Base-by-base conservation (phyloP, 2,888 invertebrate genomes). In the Nemurella pictetii region DNA sequence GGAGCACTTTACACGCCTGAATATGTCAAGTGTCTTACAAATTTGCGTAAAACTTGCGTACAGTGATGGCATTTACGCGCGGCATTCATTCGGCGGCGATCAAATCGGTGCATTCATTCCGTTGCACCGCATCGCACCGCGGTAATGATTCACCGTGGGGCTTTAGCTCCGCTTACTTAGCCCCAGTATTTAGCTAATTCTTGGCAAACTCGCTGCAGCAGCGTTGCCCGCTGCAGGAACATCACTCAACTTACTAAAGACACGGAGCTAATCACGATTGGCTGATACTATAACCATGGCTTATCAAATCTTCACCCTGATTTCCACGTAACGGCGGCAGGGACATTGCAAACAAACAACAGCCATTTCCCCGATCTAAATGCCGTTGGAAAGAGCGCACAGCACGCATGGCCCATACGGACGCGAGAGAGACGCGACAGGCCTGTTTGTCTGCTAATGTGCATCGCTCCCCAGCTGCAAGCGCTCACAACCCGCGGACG, bases 281-380 rank as follows among this genome's bases (percentile, higher is more conserved):
- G 35, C 75, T 82, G 83, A 85, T 80, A 80, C 81, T 84, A 85
- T 55, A 55, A 55, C 85, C 85, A 84, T 85, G 77, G 35, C 84
- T 84, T 83, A 85, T 85, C 84, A 85, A 81, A 85, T 85, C 84
- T 85, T 85, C 84, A 85, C 85, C 85, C 84, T 55, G 29, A 77
- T 84, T 84, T 85, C 83, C 72, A 84, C 84, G 81, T 84, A 85
- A 85, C 85, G 74, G 85, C 36, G 36, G 73, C 84, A 84, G 80
- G 26, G 12, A 55, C 20, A 55, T 12, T 55, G 9, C 55, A 12
- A 55, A 55, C 55, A 55, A 55, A 55, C 55, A 55, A 55, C 55
- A 15, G 9, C 55, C 12, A 36, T 27, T 72, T 35, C 28, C 78
- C n/a, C 55, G 35, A 30, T 73, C 32, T 80, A 35, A 55, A 77